Conservation (phyloP, 2,888 invertebrate species). For the Pristionchus exspectatus region DNA sequence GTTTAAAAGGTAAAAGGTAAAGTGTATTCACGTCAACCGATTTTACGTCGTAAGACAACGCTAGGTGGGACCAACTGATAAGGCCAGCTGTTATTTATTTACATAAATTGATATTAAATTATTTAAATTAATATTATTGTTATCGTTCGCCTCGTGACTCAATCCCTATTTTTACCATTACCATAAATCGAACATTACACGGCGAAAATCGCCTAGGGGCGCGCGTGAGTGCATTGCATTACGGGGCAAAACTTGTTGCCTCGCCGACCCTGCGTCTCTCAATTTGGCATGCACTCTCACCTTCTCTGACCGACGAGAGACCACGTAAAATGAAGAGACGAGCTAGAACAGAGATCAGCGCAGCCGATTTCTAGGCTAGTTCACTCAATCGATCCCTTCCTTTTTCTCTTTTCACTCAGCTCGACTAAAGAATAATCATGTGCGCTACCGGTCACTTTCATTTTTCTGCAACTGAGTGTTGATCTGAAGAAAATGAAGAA, state of each 20-base stretch:
- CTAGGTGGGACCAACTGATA: too few species aligned
- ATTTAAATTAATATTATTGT: neutral
- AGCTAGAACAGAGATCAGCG: neutral
- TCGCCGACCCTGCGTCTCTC: neutral
- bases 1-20: too few species aligned
- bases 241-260: neutral
- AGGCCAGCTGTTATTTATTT: too few species aligned
- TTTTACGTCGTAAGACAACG: too few species aligned
- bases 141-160: neutral
- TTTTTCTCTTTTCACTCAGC: neutral
- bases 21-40: too few species aligned
- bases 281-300: neutral
- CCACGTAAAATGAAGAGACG: neutral
- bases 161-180: neutral
- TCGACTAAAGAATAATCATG: neutral
- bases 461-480: neutral
- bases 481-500: too few species aligned
- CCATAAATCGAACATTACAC: neutral
- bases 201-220: neutral
- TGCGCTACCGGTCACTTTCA: neutral
- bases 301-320: neutral
- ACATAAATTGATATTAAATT: neutral
- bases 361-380: too few species aligned
- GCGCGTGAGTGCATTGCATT: neutral
- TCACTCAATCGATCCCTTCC: neutral